These are phyloP conservation scores for Trichogramma evanescens DNA, from an alignment of 2,888 invertebrate genomes.

Conservation along the genomic window DNA sequence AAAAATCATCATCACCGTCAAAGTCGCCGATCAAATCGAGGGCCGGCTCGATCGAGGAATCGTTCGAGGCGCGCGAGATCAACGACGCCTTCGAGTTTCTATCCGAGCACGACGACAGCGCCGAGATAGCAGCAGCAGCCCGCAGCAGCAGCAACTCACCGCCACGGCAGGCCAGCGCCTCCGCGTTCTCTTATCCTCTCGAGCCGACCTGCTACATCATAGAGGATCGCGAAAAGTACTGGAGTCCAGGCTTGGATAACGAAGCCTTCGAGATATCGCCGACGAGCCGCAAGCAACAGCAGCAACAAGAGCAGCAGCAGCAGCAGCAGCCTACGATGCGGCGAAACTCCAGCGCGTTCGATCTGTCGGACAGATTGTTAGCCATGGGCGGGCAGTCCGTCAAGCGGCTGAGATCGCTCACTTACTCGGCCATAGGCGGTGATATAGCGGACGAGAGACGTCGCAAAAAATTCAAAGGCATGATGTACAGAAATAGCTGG, in stretches of 20 bases:
- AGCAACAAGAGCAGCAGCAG: slow-evolving; percentile 6
- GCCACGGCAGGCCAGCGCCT: not conserved
- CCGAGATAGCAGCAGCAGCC: slow-evolving; percentile 31
- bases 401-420: slow-evolving; percentile 22
- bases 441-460: slow-evolving; percentile 8
- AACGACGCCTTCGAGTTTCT: slow-evolving; percentile 41
- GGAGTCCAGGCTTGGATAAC: slow-evolving; percentile 15
- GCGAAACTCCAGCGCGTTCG: not conserved
- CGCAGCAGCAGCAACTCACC: slow-evolving; percentile 3
- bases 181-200: slow-evolving; percentile 22
- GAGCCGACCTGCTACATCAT: slow-evolving; percentile 26
- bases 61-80: slow-evolving; percentile 36
- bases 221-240: not conserved
- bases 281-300: slow-evolving; percentile 7
- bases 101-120: slow-evolving; percentile 35
- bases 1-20: not conserved
- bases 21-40: not conserved
- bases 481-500: slow-evolving; percentile 6
- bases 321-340: slow-evolving; percentile 11
- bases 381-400: slow-evolving; percentile 15
- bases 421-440: slow-evolving; percentile 19
- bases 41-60: slow-evolving; percentile 16
- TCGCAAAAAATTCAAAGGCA: not conserved
- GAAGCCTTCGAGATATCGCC: slow-evolving; percentile 20
- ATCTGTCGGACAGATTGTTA: slow-evolving; percentile 1